phyloP scores from a whole-genome alignment of 2,888 invertebrate genomes.

The Parapristionchus giblindavisi region DNA sequence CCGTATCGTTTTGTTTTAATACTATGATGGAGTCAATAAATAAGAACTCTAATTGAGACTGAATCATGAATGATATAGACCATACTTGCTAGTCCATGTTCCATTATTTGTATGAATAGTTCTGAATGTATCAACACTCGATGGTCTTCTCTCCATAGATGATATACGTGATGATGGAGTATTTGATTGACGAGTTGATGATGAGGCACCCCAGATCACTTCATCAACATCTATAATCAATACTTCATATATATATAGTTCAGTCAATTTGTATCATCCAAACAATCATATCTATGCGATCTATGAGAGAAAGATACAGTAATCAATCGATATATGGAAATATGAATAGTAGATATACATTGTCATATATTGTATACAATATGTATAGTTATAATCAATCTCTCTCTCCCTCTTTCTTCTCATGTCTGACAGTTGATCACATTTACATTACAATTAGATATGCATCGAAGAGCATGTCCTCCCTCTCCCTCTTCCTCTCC shows the following conservation, averaged over 20 bases:
- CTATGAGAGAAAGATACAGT: too few species aligned
- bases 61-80: too few species aligned
- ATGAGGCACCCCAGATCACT: slow-evolving; percentile 36
- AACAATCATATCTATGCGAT: too few species aligned
- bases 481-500: background rate
- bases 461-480: slow-evolving; percentile 25
- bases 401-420: slow-evolving; percentile 10
- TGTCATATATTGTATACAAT: background rate
- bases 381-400: background rate
- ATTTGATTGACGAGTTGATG: background rate
- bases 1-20: too few species aligned
- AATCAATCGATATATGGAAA: background rate
- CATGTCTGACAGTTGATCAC: slow-evolving; percentile 16
- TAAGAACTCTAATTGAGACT: too few species aligned
- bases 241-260: too few species aligned
- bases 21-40: too few species aligned
- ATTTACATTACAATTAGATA: slow-evolving; percentile 35
- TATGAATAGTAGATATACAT: background rate
- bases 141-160: slow-evolving; percentile 35
- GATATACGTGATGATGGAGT: slow-evolving; percentile 20
- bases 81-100: slow-evolving; percentile 21
- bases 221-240: slow-evolving; percentile 28
- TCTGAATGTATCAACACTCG: slow-evolving; percentile 33
- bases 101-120: slow-evolving; percentile 26
- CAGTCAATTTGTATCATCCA: too few species aligned